Evolutionary conservation across 2,113 vertebrate genomes (phyloP).

Genomic region (Alethe castanea): DNA sequence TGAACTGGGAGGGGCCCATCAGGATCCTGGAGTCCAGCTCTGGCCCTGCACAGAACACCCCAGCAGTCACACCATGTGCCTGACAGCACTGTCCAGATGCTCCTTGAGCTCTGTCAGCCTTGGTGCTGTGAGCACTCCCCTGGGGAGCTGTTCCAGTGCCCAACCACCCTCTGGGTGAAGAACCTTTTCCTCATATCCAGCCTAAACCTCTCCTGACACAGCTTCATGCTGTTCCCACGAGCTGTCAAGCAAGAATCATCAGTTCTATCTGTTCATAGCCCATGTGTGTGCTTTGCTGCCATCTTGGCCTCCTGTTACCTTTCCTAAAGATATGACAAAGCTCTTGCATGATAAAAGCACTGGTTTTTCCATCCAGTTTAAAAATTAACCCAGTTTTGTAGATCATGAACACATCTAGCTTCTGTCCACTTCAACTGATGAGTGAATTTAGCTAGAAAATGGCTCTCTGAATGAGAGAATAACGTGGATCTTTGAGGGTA

Average conservation of each 20-base stretch:
- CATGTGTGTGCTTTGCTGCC: background rate
- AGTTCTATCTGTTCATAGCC: background rate
- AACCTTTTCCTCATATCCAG: background rate
- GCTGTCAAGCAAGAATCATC: background rate
- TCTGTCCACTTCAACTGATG: background rate
- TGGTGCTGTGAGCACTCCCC: background rate
- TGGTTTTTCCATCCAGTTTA: background rate
- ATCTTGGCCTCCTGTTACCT: background rate
- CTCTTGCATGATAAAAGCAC: background rate
- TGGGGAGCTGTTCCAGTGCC: background rate
- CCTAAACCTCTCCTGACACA: background rate
- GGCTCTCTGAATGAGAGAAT: background rate
- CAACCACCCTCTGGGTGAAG: background rate
- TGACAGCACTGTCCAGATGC: accelerated
- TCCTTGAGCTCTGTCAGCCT: background rate
- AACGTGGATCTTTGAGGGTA: background rate
- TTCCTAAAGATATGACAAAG: background rate
- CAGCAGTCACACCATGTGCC: background rate
- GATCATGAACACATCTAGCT: background rate
- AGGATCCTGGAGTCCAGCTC: accelerated
- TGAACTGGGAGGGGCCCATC: background rate
- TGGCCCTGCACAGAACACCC: background rate
- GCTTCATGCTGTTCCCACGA: background rate
- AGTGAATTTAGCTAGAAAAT: background rate
- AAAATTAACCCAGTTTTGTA: background rate